Evolutionary conservation across 2,888 invertebrate genomes (phyloP).

Genomic region (Epistrophe grossulariae): DNA sequence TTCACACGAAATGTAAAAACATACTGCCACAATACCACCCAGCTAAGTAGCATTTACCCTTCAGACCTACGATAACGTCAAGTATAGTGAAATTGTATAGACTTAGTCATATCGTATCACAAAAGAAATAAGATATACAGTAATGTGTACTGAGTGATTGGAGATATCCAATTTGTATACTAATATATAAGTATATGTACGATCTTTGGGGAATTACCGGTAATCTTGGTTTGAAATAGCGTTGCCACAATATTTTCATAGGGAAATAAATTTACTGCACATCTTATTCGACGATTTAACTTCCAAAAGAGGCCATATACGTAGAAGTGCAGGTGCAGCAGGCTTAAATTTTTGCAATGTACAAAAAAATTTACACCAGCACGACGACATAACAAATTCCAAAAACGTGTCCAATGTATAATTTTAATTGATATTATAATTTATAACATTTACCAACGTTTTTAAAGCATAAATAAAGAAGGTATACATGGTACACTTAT

Average conservation of each 20-base stretch:
- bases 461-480: too few species aligned
- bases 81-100: slow-evolving; percentile 37
- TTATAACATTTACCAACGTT: too few species aligned
- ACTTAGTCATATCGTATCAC: slow-evolving; percentile 51
- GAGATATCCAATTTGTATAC: slow-evolving; percentile 25
- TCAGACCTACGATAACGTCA: slow-evolving; percentile 51
- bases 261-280: not conserved
- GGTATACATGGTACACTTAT: too few species aligned
- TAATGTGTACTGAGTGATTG: slow-evolving; percentile 4
- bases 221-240: slow-evolving; percentile 41
- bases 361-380: too few species aligned
- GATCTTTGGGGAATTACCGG: slow-evolving; percentile 66
- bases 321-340: too few species aligned
- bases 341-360: too few species aligned
- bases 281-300: not conserved
- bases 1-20: slow-evolving; percentile 37
- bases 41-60: slow-evolving; percentile 40
- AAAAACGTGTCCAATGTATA: too few species aligned
- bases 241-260: not conserved
- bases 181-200: not conserved
- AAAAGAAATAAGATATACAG: slow-evolving; percentile 31
- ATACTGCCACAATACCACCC: slow-evolving; percentile 53
- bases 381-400: too few species aligned
- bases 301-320: too few species aligned
- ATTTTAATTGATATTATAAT: too few species aligned